Evolutionary conservation across 1,140 invertebrate species (phyloP).

Genomic region (Heliothis virescens): DNA sequence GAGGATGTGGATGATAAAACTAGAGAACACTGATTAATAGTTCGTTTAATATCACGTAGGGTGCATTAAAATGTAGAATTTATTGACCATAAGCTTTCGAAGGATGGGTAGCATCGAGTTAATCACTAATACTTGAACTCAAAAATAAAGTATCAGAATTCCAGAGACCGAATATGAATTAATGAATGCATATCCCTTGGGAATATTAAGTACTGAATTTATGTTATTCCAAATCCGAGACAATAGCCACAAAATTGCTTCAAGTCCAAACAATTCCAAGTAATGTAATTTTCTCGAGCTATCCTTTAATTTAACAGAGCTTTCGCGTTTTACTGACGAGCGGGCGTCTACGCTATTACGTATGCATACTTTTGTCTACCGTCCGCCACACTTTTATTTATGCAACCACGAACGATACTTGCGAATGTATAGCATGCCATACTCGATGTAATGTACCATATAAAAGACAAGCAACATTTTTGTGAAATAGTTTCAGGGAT

Average conservation of each 20-base stretch:
- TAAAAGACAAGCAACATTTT: slow-evolving; percentile 2
- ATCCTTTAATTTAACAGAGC: slow-evolving; percentile 10
- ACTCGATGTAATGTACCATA: slow-evolving; percentile 2
- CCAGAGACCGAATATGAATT: neutral
- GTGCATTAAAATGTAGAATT: slow-evolving; percentile 19
- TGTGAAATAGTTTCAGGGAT: slow-evolving; percentile 10
- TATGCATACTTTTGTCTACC: slow-evolving; percentile 18
- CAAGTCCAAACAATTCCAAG: neutral
- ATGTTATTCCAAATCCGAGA: neutral
- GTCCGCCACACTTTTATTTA: slow-evolving; percentile 6
- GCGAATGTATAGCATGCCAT: slow-evolving; percentile 6
- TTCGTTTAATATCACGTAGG: slow-evolving; percentile 22
- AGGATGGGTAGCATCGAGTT: neutral
- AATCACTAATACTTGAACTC: neutral
- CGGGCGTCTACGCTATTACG: slow-evolving; percentile 1
- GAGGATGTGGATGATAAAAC: slow-evolving; percentile 4
- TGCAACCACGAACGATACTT: slow-evolving; percentile 7
- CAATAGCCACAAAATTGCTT: neutral
- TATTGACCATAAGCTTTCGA: slow-evolving; percentile 15
- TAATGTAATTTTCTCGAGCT: neutral
- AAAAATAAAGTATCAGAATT: neutral
- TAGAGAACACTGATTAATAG: slow-evolving; percentile 27
- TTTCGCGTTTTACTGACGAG: slow-evolving; percentile 7
- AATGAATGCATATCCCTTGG: neutral
- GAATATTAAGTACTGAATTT: neutral